A percentile compares a stretch with the other conserved stretches of the same genome.
Conservation (phyloP, 2,113 vertebrate species). For the Eudyptes chrysolophus region DNA sequence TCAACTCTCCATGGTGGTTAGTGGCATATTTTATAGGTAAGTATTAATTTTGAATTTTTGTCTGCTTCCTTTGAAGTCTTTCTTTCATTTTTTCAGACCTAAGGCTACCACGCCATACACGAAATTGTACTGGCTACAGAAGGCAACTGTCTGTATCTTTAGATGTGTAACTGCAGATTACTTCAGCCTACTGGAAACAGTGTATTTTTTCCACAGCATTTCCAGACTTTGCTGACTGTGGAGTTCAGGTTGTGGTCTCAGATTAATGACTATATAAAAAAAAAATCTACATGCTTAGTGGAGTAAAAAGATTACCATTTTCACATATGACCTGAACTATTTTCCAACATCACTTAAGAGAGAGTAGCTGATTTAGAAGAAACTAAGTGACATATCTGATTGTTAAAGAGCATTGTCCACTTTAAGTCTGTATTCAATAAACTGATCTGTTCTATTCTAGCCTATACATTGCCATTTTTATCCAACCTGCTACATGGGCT, state of each 20-base stretch:
- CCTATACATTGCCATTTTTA: conserved; percentile 95
- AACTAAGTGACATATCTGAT: not conserved
- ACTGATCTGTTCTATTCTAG: conserved; percentile 77
- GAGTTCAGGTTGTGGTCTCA: not conserved
- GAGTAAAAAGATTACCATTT: not conserved
- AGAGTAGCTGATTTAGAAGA: not conserved
- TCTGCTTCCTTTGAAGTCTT: not conserved
- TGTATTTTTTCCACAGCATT: not conserved
- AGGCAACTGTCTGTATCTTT: not conserved
- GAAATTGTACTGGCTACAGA: not conserved
- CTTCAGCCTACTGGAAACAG: not conserved
- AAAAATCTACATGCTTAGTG: not conserved
- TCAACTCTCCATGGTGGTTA: conserved; percentile 91
- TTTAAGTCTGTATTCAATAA: conserved; percentile 18
- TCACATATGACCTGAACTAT: not conserved
- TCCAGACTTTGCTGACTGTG: not conserved
- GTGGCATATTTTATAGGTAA: conserved; percentile 94
- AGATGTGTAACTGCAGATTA: not conserved
- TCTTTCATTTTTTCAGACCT: not conserved
- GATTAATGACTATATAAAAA: not conserved
- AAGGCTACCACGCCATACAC: not conserved
- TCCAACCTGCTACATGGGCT: conserved; percentile 89
- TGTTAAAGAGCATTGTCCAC: not conserved
- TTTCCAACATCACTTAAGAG: not conserved
- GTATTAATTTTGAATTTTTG: not conserved